These are phyloP conservation scores for Lissonota sp. DNA, from an alignment of 2,888 invertebrate genomes.

Conservation along the genomic window DNA sequence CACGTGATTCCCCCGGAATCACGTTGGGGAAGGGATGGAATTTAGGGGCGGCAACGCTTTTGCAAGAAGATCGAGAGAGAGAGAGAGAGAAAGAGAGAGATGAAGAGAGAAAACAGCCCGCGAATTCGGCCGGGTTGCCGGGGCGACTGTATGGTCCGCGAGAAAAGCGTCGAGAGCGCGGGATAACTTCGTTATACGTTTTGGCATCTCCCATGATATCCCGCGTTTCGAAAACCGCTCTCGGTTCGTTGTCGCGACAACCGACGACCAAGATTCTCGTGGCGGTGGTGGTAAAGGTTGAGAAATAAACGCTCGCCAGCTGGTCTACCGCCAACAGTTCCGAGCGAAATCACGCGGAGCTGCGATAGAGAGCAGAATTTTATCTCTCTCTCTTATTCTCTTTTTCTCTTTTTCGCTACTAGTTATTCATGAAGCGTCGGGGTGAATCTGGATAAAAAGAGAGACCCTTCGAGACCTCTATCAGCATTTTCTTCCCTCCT, in stretches of 20 bases:
- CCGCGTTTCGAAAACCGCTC: slow-evolving; percentile 21
- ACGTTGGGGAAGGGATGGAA: slow-evolving; percentile 60
- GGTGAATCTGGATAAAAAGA: slow-evolving; percentile 45
- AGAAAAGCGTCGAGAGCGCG: slow-evolving; percentile 68
- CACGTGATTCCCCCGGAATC: slow-evolving; percentile 73
- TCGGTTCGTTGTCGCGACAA: slow-evolving; percentile 41
- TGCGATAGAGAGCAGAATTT: slow-evolving; percentile 66
- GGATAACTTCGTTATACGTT: slow-evolving; percentile 80
- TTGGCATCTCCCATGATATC: slow-evolving; percentile 77
- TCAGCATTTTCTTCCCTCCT: slow-evolving; percentile 18
- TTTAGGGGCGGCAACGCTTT: slow-evolving; percentile 67
- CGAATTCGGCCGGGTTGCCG: slow-evolving; percentile 66
- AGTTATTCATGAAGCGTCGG: slow-evolving; percentile 62
- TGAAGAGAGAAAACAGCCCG: slow-evolving; percentile 70
- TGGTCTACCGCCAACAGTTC: slow-evolving; percentile 82
- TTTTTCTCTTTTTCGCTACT: slow-evolving; percentile 28
- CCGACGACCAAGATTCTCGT: slow-evolving; percentile 31
- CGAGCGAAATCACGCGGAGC: slow-evolving; percentile 82
- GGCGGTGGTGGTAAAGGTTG: slow-evolving; percentile 78
- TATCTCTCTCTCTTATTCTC: slow-evolving; percentile 33
- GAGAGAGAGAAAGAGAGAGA: not conserved
- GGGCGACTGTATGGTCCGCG: slow-evolving; percentile 56
- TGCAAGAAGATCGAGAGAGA: slow-evolving; percentile 28
- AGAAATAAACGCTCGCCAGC: slow-evolving; percentile 82
- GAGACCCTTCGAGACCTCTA: slow-evolving; percentile 29